Conservation (phyloP, 2,888 invertebrate genomes). For the Leptinotarsa peninsularis region DNA sequence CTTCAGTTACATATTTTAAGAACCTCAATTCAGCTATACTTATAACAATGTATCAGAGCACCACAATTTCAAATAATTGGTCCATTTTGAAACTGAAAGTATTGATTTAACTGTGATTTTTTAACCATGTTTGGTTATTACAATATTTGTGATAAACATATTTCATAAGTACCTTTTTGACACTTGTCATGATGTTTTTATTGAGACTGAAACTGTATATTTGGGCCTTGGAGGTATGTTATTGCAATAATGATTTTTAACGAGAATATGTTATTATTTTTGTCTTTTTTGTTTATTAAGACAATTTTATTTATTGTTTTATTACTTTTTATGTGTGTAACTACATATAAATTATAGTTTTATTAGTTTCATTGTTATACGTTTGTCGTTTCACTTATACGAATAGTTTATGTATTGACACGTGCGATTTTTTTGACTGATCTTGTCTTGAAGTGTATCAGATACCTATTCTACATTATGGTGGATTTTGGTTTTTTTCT, state of each 20-base stretch:
- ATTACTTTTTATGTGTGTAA: not conserved
- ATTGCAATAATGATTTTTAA: not conserved
- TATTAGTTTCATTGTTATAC: not conserved
- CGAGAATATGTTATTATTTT: not conserved
- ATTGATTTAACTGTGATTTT: not conserved
- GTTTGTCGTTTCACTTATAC: not conserved
- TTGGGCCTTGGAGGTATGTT: not conserved
- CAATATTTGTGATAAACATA: not conserved
- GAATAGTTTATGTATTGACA: not conserved
- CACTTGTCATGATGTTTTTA: not conserved
- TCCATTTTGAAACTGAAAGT: not conserved
- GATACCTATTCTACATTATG: not conserved
- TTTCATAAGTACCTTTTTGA: not conserved
- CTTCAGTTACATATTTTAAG: not conserved
- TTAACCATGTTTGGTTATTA: not conserved
- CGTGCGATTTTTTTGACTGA: not conserved
- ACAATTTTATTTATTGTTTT: not conserved
- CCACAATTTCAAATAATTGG: not conserved
- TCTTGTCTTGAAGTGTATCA: not conserved
- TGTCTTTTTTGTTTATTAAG: not conserved
- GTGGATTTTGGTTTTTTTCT: not conserved
- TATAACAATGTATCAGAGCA: not conserved
- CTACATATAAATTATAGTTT: not conserved
- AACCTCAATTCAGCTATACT: not conserved
- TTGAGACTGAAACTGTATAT: not conserved